Evolutionary conservation across 2,797 vertebrate species (phyloP).

Genomic region (Megaceryle alcyon): DNA sequence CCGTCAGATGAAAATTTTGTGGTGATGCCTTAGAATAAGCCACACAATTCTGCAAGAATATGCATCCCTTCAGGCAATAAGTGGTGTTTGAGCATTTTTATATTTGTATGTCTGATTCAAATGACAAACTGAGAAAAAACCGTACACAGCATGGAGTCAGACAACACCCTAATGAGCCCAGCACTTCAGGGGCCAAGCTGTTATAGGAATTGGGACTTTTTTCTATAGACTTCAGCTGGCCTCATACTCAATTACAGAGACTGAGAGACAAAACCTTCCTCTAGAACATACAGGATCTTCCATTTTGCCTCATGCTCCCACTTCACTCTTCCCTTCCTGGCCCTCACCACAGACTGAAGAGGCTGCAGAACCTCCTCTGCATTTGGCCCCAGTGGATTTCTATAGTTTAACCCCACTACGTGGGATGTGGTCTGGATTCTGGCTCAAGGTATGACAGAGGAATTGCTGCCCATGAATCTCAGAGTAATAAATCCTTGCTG

Average conservation of each 20-base stretch:
- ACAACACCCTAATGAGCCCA: background rate
- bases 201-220: background rate
- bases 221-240: background rate
- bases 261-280: background rate
- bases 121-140: background rate
- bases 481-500: background rate
- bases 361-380: background rate
- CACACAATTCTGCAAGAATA: background rate
- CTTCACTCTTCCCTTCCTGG: background rate
- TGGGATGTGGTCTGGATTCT: background rate
- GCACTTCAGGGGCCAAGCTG: background rate
- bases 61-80: background rate
- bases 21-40: background rate
- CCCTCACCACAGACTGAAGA: background rate
- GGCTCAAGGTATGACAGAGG: background rate
- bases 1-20: background rate
- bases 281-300: background rate
- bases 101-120: background rate
- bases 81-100: background rate
- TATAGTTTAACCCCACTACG: background rate
- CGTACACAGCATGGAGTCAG: accelerated
- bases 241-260: background rate
- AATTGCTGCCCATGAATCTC: background rate
- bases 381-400: background rate
- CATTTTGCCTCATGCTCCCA: background rate